phyloP scores from a whole-genome alignment of 2,113 vertebrate genomes.

The Pseudopipra pipra region DNA sequence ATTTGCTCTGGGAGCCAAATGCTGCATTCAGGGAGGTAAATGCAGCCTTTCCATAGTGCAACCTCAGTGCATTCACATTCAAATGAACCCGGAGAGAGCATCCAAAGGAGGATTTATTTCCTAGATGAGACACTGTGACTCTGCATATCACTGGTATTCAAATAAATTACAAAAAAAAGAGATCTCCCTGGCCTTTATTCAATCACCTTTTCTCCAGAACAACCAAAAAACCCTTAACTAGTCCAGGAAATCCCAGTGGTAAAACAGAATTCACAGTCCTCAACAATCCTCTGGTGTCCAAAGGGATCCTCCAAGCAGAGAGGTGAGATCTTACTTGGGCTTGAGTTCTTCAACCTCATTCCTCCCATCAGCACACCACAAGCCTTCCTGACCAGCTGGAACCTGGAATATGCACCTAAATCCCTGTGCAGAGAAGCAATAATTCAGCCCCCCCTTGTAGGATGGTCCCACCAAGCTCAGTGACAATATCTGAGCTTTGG shows the following conservation, averaged over 20 bases:
- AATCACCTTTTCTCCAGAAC: background rate
- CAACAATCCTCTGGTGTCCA: background rate
- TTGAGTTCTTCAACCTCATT: background rate
- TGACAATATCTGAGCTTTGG: background rate
- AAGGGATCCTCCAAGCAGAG: background rate
- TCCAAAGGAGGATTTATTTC: background rate
- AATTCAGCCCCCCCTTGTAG: background rate
- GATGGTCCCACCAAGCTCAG: background rate
- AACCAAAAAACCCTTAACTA: background rate
- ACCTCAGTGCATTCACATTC: background rate
- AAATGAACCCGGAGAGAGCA: background rate
- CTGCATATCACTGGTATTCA: background rate
- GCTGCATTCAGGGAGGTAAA: background rate
- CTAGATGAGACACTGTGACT: background rate
- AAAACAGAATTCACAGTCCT: background rate
- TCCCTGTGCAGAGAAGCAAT: background rate
- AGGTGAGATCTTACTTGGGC: background rate
- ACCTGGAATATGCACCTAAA: background rate
- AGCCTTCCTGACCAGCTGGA: background rate
- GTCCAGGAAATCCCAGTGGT: background rate
- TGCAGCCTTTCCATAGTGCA: background rate
- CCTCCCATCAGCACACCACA: accelerated
- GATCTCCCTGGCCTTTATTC: background rate
- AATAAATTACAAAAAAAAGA: background rate
- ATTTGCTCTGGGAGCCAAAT: background rate